These are phyloP conservation scores for Chrysolina americana DNA, from an alignment of 2,888 invertebrate genomes.

Conservation along the genomic window DNA sequence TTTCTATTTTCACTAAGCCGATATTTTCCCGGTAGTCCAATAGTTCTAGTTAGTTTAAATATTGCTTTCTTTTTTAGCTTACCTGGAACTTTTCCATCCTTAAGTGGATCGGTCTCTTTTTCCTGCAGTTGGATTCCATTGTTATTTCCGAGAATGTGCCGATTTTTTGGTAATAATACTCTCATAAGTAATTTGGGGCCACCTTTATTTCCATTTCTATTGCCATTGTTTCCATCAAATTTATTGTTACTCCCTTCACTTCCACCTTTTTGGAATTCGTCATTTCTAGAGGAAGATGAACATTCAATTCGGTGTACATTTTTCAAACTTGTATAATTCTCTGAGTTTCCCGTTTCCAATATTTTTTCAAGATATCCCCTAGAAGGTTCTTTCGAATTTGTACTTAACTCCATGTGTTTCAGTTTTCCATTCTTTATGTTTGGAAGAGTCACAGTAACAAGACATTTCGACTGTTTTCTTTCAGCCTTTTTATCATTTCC, in stretches of 20 bases:
- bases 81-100: constrained; percentile 7
- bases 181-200: constrained; percentile 2
- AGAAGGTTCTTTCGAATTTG: background rate
- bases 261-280: background rate
- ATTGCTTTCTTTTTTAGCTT: constrained; percentile 19
- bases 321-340: background rate
- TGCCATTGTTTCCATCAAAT: background rate
- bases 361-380: background rate
- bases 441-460: constrained; percentile 2
- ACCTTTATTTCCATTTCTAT: background rate
- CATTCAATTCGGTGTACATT: background rate
- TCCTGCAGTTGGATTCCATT: background rate
- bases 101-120: background rate
- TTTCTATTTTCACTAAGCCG: background rate
- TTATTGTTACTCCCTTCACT: background rate
- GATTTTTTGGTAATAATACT: constrained; percentile 1
- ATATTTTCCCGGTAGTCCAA: background rate
- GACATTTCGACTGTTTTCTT: background rate
- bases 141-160: background rate
- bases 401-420: background rate
- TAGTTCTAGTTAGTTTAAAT: background rate
- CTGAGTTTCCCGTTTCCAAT: background rate
- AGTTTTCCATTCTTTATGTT: background rate
- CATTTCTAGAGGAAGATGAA: background rate
- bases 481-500: background rate